phyloP scores from a whole-genome alignment of 2,797 vertebrate genomes.

The Mergus octosetaceus region DNA sequence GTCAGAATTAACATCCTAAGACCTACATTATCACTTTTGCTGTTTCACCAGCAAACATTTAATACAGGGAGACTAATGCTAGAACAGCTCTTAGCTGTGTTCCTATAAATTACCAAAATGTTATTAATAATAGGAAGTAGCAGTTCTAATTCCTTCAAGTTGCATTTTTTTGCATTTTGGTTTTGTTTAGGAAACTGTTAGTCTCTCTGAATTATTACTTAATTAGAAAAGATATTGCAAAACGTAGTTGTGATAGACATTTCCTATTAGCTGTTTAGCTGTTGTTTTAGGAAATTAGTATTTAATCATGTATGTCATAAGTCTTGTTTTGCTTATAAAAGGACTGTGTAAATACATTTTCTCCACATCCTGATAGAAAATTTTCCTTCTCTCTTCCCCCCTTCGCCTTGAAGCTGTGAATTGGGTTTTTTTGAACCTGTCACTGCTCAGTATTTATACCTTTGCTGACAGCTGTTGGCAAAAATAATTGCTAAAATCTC shows the following conservation, averaged over 20 bases:
- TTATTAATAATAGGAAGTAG: background rate
- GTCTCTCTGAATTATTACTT: slow-evolving; percentile 17
- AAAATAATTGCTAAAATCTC: background rate
- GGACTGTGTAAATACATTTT: slow-evolving; percentile 49
- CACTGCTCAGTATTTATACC: background rate
- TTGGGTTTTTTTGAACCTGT: background rate
- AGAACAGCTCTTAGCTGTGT: slow-evolving; percentile 40
- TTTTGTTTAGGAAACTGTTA: background rate
- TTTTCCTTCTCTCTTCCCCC: background rate
- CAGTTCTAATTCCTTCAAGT: background rate
- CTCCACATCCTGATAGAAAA: background rate
- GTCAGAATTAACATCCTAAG: slow-evolving; percentile 84
- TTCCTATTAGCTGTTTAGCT: slow-evolving; percentile 57
- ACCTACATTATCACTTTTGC: slow-evolving; percentile 77
- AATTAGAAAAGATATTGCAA: slow-evolving; percentile 34
- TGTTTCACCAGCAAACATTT: slow-evolving; percentile 72
- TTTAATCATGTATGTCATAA: slow-evolving; percentile 46
- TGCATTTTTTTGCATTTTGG: background rate
- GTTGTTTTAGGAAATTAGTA: slow-evolving; percentile 56
- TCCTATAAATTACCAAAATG: slow-evolving; percentile 25
- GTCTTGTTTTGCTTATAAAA: slow-evolving; percentile 63
- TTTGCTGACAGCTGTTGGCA: background rate
- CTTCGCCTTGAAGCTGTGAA: background rate
- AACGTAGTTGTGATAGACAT: slow-evolving; percentile 28
- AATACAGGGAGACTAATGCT: slow-evolving; percentile 55